Conservation (phyloP, 1,140 invertebrate species). For the Acromyrmex charruanus region DNA sequence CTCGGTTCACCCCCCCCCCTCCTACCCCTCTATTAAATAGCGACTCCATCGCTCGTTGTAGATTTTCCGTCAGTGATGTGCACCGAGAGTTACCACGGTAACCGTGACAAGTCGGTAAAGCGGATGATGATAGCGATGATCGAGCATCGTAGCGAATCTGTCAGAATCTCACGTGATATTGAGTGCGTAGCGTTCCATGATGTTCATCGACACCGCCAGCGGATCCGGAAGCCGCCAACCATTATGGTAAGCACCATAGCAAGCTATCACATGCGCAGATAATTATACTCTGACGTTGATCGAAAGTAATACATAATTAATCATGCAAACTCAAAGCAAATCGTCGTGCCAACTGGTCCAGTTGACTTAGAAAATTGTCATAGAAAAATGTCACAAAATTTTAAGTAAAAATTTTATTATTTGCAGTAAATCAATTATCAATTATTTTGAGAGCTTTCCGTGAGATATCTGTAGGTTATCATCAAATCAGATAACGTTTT, state of each 20-base stretch:
- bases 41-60: slow-evolving; percentile 2
- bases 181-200: slow-evolving; percentile 61
- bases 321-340: background rate
- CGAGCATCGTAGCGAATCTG: slow-evolving; percentile 39
- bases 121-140: slow-evolving; percentile 63
- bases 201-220: slow-evolving; percentile 67
- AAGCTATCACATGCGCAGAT: slow-evolving; percentile 26
- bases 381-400: background rate
- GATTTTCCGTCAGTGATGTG: slow-evolving; percentile 67
- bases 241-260: slow-evolving; percentile 75
- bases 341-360: no score
- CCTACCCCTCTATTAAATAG: background rate
- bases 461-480: background rate
- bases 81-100: slow-evolving; percentile 55
- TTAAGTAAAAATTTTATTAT: background rate
- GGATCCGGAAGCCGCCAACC: slow-evolving; percentile 56
- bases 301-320: background rate
- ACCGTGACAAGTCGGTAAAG: slow-evolving; percentile 41
- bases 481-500: background rate
- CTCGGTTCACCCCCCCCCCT: background rate
- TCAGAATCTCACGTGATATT: slow-evolving; percentile 59
- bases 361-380: background rate
- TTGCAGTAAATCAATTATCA: background rate
- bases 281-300: slow-evolving; percentile 31
- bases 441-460: background rate